Conservation (phyloP, 53 echinoderm and acorn worm species). For the Actinopyga echinites region DNA sequence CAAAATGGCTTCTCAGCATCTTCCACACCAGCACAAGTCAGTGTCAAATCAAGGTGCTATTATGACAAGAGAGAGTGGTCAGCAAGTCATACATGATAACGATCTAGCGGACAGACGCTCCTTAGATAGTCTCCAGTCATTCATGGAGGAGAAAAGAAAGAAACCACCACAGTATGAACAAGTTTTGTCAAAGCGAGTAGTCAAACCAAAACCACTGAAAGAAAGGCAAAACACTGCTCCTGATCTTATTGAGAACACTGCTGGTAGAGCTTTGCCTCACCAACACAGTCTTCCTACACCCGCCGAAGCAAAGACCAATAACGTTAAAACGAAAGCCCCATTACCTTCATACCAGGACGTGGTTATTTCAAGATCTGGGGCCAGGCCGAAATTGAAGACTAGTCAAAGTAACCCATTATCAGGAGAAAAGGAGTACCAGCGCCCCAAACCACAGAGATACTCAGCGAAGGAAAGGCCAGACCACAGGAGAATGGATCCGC, state of each 20-base stretch:
- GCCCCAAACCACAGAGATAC: neutral
- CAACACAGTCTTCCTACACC: neutral
- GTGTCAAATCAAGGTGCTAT: neutral
- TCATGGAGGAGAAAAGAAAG: constrained; percentile 17
- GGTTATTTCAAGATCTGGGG: constrained; percentile 14
- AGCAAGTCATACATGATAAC: neutral
- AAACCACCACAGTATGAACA: constrained; percentile 21
- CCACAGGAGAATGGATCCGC: too few species aligned
- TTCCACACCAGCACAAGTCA: neutral
- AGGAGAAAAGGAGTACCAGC: neutral
- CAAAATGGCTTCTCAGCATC: neutral
- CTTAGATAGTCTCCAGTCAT: constrained; percentile 24
- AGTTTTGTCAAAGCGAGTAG: constrained; percentile 7
- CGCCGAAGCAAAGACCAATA: neutral
- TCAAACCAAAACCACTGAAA: constrained; percentile 22
- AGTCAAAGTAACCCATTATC: neutral
- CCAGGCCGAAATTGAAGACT: constrained; percentile 19
- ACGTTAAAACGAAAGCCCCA: neutral
- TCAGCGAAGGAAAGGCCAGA: neutral
- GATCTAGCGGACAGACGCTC: neutral
- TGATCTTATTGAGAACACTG: constrained; percentile 2
- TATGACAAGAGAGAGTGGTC: too few species aligned
- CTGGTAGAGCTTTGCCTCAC: neutral
- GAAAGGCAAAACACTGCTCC: constrained; percentile 19
- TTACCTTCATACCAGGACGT: constrained; percentile 25